Evolutionary conservation across 2,888 invertebrate species (phyloP).

Genomic region (Lasioglossum marginatum): DNA sequence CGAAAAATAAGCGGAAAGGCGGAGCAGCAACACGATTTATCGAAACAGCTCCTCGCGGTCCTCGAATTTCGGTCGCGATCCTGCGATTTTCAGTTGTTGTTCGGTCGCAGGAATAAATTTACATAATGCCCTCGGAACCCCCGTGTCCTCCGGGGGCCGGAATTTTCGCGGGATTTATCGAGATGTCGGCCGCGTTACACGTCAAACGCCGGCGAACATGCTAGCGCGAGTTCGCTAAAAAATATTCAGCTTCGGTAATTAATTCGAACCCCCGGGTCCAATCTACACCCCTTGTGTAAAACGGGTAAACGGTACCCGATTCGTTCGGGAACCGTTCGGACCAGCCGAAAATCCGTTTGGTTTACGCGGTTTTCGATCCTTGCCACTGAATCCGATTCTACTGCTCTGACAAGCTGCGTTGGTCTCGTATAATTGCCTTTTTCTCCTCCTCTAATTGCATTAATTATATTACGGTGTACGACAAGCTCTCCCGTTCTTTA

Average conservation of each 20-base stretch:
- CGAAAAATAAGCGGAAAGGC: constrained; percentile 19
- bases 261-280: constrained; percentile 5
- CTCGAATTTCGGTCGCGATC: constrained; percentile 33
- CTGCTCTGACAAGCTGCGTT: not conserved
- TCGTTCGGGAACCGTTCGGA: constrained; percentile 10
- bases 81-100: constrained; percentile 23
- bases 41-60: not conserved
- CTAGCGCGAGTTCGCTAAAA: constrained; percentile 13
- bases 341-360: not conserved
- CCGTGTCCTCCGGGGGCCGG: constrained; percentile 27
- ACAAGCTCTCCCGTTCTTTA: not conserved
- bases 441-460: not conserved
- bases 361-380: constrained; percentile 20
- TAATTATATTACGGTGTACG: not conserved
- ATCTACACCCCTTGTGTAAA: constrained; percentile 13
- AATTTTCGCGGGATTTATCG: constrained; percentile 36
- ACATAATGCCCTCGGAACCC: constrained; percentile 34
- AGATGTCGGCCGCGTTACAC: not conserved
- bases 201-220: constrained; percentile 23
- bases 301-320: not conserved
- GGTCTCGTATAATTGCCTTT: constrained; percentile 2
- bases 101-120: constrained; percentile 34
- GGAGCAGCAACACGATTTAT: not conserved
- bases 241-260: constrained; percentile 36
- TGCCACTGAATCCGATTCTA: constrained; percentile 24